phyloP scores from a whole-genome alignment of 2,888 invertebrate genomes.

The Harpalus rubripes region DNA sequence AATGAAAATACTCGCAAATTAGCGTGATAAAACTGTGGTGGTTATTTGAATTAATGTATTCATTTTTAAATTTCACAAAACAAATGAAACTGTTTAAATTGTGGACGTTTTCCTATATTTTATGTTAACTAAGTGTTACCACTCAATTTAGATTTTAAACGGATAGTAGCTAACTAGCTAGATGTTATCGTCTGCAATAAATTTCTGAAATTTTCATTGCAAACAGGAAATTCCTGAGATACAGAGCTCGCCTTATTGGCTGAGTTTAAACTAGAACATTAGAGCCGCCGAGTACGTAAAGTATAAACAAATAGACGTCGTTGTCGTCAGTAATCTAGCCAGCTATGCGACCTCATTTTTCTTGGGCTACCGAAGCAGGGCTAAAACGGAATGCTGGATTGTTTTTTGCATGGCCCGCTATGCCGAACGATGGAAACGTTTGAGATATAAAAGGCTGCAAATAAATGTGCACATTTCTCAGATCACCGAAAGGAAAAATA shows the following conservation, averaged over 20 bases:
- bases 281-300: not conserved
- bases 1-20: no score
- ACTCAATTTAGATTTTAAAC: not conserved
- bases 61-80: no score
- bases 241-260: not conserved
- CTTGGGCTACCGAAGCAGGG: slow-evolving; percentile 33
- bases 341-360: slow-evolving; percentile 57
- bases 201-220: not conserved
- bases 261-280: not conserved
- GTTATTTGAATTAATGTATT: no score
- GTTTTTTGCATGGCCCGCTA: slow-evolving; percentile 50
- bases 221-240: not conserved
- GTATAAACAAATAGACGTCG: not conserved
- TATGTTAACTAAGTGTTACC: not conserved
- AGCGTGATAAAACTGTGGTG: no score
- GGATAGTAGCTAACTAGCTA: not conserved
- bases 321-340: slow-evolving; percentile 41
- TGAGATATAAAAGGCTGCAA: slow-evolving; percentile 63
- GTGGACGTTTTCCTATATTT: no score
- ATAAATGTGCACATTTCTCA: slow-evolving; percentile 56
- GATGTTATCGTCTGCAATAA: not conserved
- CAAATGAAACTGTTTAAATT: no score
- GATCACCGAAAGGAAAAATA: slow-evolving; percentile 48
- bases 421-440: slow-evolving; percentile 53
- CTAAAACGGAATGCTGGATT: slow-evolving; percentile 47